Percentiles rank a stretch among this genome's conserved stretches.
Conservation (phyloP, 2,888 invertebrate species). For the Ramazzottius varieornatus region DNA sequence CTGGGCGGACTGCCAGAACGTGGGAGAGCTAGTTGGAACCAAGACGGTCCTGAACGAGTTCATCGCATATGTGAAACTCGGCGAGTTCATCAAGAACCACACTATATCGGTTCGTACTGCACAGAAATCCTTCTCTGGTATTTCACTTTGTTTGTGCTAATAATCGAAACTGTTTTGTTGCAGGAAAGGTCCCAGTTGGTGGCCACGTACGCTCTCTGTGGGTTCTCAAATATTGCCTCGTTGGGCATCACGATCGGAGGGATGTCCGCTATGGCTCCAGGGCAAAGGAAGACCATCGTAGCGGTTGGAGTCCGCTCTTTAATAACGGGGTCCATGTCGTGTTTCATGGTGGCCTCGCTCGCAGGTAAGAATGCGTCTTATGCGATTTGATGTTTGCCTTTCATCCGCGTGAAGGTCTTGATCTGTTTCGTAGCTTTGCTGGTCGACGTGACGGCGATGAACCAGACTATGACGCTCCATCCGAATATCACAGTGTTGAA, state of each 20-base stretch:
- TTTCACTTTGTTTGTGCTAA: neutral
- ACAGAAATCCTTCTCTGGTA: no score
- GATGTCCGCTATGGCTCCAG: neutral
- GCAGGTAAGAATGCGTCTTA: neutral
- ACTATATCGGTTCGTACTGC: neutral
- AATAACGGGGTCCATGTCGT: neutral
- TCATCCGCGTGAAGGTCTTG: no score
- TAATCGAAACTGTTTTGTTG: neutral
- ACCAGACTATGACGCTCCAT: no score
- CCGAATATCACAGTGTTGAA: no score
- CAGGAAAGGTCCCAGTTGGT: conserved; percentile 15
- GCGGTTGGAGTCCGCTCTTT: neutral
- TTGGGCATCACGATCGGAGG: conserved; percentile 2
- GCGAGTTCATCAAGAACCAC: conserved; percentile 10
- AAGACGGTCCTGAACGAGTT: conserved; percentile 20
- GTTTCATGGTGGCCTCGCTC: neutral
- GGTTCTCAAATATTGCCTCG: neutral
- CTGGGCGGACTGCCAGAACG: conserved; percentile 14
- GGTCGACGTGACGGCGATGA: no score
- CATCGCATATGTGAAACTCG: conserved; percentile 16
- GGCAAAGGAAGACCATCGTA: neutral
- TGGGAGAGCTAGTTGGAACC: conserved; percentile 20
- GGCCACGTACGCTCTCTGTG: conserved; percentile 17
- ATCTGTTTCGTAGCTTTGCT: no score
- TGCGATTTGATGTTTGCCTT: no score